A percentile compares a stretch with the other conserved stretches of the same genome.
phyloP scores from a whole-genome alignment of 2,113 vertebrate species.

The Nothoprocta perdicaria region DNA sequence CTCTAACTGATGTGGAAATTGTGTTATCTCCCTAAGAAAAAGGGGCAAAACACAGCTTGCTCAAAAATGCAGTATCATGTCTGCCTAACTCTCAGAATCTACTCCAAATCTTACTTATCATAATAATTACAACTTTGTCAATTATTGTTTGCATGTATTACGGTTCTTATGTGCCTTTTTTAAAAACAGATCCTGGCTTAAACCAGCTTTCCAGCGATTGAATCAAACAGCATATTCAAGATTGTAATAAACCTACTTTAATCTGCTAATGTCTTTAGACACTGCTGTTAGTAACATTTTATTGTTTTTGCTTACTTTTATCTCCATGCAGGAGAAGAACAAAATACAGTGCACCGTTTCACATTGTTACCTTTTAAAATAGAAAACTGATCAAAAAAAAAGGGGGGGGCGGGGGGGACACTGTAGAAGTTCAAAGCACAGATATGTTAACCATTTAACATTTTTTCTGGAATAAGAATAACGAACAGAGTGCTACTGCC shows the following conservation, averaged over 20 bases:
- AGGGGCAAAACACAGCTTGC: background rate
- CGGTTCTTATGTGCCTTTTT: background rate
- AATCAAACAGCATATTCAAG: background rate
- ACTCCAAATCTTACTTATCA: background rate
- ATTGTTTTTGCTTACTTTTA: background rate
- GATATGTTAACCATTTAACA: background rate
- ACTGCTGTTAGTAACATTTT: background rate
- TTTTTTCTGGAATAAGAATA: background rate
- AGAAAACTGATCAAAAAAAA: background rate
- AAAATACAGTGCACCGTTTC: background rate
- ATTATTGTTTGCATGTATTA: background rate
- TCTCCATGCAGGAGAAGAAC: background rate
- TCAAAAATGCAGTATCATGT: background rate
- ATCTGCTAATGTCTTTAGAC: background rate
- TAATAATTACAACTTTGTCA: background rate
- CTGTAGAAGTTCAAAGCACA: background rate
- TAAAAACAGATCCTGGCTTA: background rate
- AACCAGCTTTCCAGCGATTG: background rate
- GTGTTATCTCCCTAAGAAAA: conserved; percentile 20
- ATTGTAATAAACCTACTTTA: background rate
- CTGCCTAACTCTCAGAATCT: background rate
- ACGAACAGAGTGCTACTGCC: background rate
- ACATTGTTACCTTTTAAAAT: conserved; percentile 20
- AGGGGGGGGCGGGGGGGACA: no score
- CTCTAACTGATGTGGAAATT: background rate